These are phyloP conservation scores for Nemotelus pantherinus DNA, from an alignment of 2,888 invertebrate genomes.

Conservation along the genomic window DNA sequence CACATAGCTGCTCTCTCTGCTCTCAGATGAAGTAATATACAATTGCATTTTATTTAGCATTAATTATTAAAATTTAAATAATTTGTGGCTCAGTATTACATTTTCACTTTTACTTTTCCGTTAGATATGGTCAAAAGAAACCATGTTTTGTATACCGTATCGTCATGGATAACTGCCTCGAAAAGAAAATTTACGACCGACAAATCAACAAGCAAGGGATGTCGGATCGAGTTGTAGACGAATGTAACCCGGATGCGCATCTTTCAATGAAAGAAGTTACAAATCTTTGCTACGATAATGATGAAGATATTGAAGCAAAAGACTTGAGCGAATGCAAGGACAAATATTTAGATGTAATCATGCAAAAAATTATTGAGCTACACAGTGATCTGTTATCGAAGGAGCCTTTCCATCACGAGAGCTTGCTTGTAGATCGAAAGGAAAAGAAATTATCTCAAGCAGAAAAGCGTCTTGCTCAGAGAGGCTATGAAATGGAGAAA, in stretches of 20 bases:
- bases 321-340: conserved; percentile 78
- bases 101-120: no score
- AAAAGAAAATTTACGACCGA: conserved; percentile 97
- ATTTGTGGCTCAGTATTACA: no score
- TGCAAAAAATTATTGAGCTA: conserved; percentile 76
- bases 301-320: conserved; percentile 81
- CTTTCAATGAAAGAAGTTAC: conserved; percentile 89
- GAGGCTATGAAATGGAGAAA: conserved; percentile 93
- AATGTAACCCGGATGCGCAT: conserved; percentile 96
- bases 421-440: conserved; percentile 90
- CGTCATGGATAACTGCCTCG: conserved; percentile 96
- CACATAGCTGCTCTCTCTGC: no score
- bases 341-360: conserved; percentile 82
- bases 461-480: conserved; percentile 91
- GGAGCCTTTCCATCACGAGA: conserved; percentile 96
- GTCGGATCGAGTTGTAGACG: conserved; percentile 98
- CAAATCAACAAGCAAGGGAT: conserved; percentile 99
- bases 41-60: no score
- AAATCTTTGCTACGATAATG: conserved; percentile 89
- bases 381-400: conserved; percentile 75
- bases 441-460: conserved; percentile 93
- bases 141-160: conserved; percentile 95
- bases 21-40: no score
- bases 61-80: no score
- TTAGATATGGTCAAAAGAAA: conserved; percentile 90